These are phyloP conservation scores for Thermophis baileyi DNA, from an alignment of 2,113 vertebrate genomes.

Conservation along the genomic window DNA sequence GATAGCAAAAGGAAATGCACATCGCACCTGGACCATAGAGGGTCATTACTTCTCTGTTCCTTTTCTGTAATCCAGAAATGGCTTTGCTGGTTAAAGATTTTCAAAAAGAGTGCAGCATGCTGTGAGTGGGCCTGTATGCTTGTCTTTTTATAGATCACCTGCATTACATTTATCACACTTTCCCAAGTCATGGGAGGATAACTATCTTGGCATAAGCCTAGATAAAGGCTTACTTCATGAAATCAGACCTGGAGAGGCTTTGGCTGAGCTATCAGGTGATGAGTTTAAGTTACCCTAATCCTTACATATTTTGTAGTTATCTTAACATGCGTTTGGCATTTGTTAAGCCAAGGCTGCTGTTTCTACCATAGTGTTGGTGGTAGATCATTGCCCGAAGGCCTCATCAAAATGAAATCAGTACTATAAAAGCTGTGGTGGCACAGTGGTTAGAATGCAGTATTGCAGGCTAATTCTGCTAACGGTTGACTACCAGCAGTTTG, in stretches of 20 bases:
- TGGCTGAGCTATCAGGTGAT: neutral
- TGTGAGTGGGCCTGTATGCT: neutral
- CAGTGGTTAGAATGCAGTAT: too few relatives aligned
- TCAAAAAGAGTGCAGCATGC: neutral
- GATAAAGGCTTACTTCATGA: neutral
- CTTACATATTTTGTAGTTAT: neutral
- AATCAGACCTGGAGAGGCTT: neutral
- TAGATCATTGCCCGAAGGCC: neutral
- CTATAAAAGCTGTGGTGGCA: neutral
- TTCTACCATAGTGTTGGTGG: neutral
- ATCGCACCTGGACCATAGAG: neutral
- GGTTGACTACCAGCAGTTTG: too few relatives aligned
- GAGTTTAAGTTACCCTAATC: neutral
- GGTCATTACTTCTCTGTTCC: neutral
- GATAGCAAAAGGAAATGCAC: neutral
- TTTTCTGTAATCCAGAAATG: neutral
- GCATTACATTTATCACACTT: neutral
- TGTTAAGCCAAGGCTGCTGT: neutral
- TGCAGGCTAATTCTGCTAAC: too few relatives aligned
- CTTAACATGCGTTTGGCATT: neutral
- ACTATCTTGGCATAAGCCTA: neutral
- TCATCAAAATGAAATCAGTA: neutral
- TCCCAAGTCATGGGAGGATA: neutral
- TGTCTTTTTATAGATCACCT: neutral
- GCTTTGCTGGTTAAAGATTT: neutral